Percentiles rank a stretch among this genome's conserved stretches.
Conservation (phyloP, 1,140 invertebrate genomes). For the Neomicropteryx cornuta region DNA sequence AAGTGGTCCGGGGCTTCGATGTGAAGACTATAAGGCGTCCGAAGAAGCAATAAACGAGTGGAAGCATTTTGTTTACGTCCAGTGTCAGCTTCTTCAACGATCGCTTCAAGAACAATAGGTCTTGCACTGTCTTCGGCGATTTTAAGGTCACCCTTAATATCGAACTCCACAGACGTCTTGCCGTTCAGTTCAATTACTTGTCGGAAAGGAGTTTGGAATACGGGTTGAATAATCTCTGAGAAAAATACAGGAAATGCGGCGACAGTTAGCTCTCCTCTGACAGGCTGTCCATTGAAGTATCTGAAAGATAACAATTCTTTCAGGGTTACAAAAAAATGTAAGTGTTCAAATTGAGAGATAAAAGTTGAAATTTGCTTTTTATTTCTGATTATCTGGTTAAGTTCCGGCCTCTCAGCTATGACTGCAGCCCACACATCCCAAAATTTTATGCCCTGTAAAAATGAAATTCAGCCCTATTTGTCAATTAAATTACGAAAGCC, state of each 20-base stretch:
- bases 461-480: too few species aligned
- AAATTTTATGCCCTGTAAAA: too few species aligned
- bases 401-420: too few species aligned
- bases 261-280: conserved; percentile 66
- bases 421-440: too few species aligned
- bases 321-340: too few species aligned
- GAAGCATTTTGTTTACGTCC: conserved; percentile 72
- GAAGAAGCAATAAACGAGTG: conserved; percentile 59
- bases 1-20: conserved; percentile 74
- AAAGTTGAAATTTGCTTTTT: too few species aligned
- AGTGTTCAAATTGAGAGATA: too few species aligned
- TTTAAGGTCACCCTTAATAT: conserved; percentile 51
- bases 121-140: conserved; percentile 67
- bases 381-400: too few species aligned
- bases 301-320: conserved; percentile 23
- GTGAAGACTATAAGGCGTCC: conserved; percentile 72
- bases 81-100: conserved; percentile 70
- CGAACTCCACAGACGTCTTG: conserved; percentile 62
- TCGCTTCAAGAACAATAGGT: conserved; percentile 63
- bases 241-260: conserved; percentile 66
- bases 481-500: too few species aligned
- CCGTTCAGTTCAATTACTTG: conserved; percentile 76
- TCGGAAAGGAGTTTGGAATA: conserved; percentile 57
- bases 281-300: conserved; percentile 61
- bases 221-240: conserved; percentile 66